Evolutionary conservation across 37 sponge, comb jelly and placozoan genomes (phyloP), one percentile per base, ranked within the genome.

Genomic region (Mnemiopsis leidyi): DNA sequence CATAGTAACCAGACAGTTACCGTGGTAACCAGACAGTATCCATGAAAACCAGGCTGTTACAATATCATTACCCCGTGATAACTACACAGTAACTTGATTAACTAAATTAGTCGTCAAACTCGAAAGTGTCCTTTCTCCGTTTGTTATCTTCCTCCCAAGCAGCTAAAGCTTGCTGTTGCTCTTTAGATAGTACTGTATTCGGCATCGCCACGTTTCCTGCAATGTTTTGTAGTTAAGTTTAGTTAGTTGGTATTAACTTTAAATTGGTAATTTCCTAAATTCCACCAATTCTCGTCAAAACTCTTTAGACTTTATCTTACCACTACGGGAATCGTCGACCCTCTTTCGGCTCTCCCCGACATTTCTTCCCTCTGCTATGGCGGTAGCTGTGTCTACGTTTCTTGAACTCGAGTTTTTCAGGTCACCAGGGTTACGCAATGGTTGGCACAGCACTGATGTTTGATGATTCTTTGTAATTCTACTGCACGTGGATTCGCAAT

Each of bases 351-450:
- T 13, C 9, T 48, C 61, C 1, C 23, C 79, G 20, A 77, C 18
- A 1, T 16, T 16, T 0, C 79, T 28, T 25, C 35, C 79, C 36
- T 77, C 79, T 36, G 33, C 16, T 26, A 77, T 77, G 30, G 79
- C 79, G 1, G 79, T 77, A 20, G 79, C 79, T 31, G 79, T 77
- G 79, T 77, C 79, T 48, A 48, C 61, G 13, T 48, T n/a, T n/a
- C n/a, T n/a, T n/a, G n/a, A n/a, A n/a, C n/a, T n/a, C n/a, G n/a
- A n/a, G n/a, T n/a, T n/a, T n/a, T n/a, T n/a, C n/a, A n/a, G n/a
- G n/a, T n/a, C n/a, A n/a, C n/a, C n/a, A n/a, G n/a, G n/a, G n/a
- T n/a, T n/a, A n/a, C n/a, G n/a, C n/a, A n/a, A n/a, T n/a, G n/a
- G n/a, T n/a, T n/a, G n/a, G n/a, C n/a, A n/a, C n/a, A n/a, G n/a